These are phyloP conservation scores for Glossophaga mutica DNA, from an alignment of 2,797 vertebrate genomes.

Conservation along the genomic window DNA sequence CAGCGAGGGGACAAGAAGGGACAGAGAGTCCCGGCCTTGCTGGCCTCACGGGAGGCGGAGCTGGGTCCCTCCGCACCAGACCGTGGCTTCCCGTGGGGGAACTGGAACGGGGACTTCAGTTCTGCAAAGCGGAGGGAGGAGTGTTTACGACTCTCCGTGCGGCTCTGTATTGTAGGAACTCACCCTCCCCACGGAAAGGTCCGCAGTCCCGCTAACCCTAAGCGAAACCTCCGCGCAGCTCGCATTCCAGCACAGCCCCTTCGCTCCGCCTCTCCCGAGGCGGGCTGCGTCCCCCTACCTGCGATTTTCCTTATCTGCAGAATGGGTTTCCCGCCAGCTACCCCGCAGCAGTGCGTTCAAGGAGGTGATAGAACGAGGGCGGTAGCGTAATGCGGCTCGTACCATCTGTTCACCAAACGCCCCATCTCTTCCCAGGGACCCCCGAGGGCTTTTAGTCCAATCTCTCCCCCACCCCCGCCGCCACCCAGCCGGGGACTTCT, in stretches of 20 bases:
- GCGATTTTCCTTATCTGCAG: not conserved
- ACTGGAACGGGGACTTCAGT: not conserved
- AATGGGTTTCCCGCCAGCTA: not conserved
- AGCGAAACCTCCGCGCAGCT: not conserved
- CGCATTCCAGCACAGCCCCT: not conserved
- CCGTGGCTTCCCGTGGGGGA: not conserved
- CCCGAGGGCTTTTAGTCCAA: no score
- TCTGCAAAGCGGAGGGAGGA: not conserved
- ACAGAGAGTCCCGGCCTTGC: not conserved
- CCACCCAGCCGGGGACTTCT: no score
- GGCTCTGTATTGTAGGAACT: not conserved
- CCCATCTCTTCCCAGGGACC: not conserved
- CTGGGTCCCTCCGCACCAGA: not conserved
- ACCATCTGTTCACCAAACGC: fast-evolving
- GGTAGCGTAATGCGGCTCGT: fast-evolving
- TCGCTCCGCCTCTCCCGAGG: not conserved
- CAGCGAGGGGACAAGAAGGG: fast-evolving
- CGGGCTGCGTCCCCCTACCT: not conserved
- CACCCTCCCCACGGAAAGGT: not conserved
- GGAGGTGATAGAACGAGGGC: not conserved
- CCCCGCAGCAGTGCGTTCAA: not conserved
- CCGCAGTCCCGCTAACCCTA: not conserved
- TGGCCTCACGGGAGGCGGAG: not conserved
- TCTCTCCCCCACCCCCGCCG: not conserved
- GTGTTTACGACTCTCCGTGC: fast-evolving